Evolutionary conservation across 1,140 invertebrate genomes (phyloP), one percentile per base, ranked within the genome.

Genomic region (Pararge aegeria): DNA sequence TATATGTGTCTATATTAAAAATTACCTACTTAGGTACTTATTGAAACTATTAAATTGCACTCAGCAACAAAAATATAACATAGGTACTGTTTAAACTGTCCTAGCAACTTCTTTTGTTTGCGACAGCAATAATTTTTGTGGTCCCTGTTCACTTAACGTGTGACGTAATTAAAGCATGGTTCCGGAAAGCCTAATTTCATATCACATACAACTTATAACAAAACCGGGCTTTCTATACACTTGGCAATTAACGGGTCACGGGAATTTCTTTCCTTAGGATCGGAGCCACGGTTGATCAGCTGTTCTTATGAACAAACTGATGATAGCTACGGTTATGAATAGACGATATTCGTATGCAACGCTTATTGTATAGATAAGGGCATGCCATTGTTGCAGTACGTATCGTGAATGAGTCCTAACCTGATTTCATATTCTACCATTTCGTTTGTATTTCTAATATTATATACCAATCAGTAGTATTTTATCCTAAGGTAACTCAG

Each of bases 331-430:
- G 55, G 74, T 75, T 80, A 73, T 72, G 68, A 60, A 59, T 40
- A 76, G 66, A 82, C 84, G 83, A 80, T 80, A 68, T 64, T 73
- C 79, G 87, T 89, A 89, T 89, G 87, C 87, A 89, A 89, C 87
- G 87, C 87, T 89, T 89, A 89, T 89, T 89, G 80, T 87, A 86
- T 82, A 65, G 75, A 89, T 89, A 89, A 89, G 87, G 83, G 80
- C 74, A 71, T 79, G 71, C 78, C 81, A 74, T 86, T 81, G 87
- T 89, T 89, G 87, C 87, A 89, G 82, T 89, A 89, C 87, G 80
- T 78, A 76, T 87, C 87, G 86, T 87, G 84, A 83, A 76, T 78
- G 84, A 87, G 83, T 87, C 86, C 61, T 61, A 38, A 30, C 42
- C 48, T 13, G 4, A 12, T 29, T 34, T 46, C 6, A 51, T 18